phyloP scores from a whole-genome alignment of 1,140 invertebrate species.

The Lineus longissimus region DNA sequence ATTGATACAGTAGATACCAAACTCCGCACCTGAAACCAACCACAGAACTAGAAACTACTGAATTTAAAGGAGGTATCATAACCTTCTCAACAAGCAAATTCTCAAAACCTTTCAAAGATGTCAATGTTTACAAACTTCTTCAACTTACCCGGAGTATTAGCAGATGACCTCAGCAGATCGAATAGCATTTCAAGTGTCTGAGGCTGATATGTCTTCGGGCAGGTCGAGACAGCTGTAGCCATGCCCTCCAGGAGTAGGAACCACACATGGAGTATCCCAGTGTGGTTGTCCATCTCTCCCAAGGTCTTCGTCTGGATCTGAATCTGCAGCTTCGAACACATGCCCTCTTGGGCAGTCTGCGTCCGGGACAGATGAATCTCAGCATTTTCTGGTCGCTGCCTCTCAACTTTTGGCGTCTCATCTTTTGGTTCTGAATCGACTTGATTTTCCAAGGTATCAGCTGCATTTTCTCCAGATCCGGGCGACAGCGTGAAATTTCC shows the following conservation, averaged over 20 bases:
- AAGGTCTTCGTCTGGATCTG: slow-evolving; percentile 23
- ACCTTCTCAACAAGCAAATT: too few relatives aligned
- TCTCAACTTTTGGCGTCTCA: too few relatives aligned
- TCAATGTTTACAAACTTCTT: too few relatives aligned
- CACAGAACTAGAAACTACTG: neutral
- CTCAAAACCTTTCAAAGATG: too few relatives aligned
- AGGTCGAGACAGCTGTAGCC: slow-evolving; percentile 70
- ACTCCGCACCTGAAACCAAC: slow-evolving; percentile 66
- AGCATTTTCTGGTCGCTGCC: too few relatives aligned
- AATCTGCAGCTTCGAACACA: neutral
- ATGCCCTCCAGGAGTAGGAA: slow-evolving; percentile 85
- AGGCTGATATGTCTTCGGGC: slow-evolving; percentile 78
- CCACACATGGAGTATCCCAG: slow-evolving; percentile 85
- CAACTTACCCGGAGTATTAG: slow-evolving; percentile 62
- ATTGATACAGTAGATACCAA: slow-evolving; percentile 85
- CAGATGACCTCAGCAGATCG: slow-evolving; percentile 71
- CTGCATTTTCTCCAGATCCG: too few relatives aligned
- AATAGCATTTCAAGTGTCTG: slow-evolving; percentile 82
- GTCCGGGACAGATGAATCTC: too few relatives aligned
- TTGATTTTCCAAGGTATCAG: too few relatives aligned
- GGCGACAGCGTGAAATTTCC: too few relatives aligned
- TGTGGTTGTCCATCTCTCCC: slow-evolving; percentile 68
- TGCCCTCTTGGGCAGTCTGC: too few relatives aligned
- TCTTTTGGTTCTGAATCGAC: too few relatives aligned
- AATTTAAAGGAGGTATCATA: neutral